A percentile compares a stretch with the other conserved stretches of the same genome.
These are phyloP conservation scores for Alouatta palliata DNA, from an alignment of 2,113 vertebrate species.

Conservation along the genomic window DNA sequence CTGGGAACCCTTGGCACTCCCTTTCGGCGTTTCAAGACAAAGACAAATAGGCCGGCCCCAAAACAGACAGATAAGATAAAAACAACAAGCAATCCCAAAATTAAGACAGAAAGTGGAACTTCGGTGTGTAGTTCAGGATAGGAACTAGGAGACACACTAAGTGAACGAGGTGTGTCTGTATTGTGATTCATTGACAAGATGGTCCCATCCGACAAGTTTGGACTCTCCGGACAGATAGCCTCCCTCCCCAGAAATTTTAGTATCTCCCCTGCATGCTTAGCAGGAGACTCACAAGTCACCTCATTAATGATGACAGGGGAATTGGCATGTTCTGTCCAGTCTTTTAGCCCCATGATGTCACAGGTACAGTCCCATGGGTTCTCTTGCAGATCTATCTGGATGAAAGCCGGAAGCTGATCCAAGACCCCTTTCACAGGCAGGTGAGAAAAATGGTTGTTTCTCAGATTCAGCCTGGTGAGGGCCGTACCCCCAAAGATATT, in stretches of 20 bases:
- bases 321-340: slow-evolving; percentile 96
- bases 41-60: slow-evolving; percentile 97
- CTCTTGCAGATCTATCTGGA: slow-evolving; percentile 98
- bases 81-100: slow-evolving; percentile 96
- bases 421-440: slow-evolving; percentile 95
- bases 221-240: slow-evolving; percentile 94
- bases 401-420: slow-evolving; percentile 97
- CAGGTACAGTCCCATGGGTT: slow-evolving; percentile 99
- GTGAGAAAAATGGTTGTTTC: slow-evolving; percentile 98
- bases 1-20: slow-evolving; percentile 90
- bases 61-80: slow-evolving; percentile 98
- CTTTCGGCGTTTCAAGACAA: slow-evolving; percentile 96
- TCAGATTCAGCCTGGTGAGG: slow-evolving; percentile 95
- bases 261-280: slow-evolving; percentile 93
- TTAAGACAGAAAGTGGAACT: slow-evolving; percentile 96
- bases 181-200: slow-evolving; percentile 87
- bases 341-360: slow-evolving; percentile 94
- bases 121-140: slow-evolving; percentile 91
- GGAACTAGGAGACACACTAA: slow-evolving; percentile 87
- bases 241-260: slow-evolving; percentile 95
- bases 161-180: slow-evolving; percentile 84
- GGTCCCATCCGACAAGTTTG: slow-evolving; percentile 85
- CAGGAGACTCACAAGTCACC: slow-evolving; percentile 96
- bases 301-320: slow-evolving; percentile 96
- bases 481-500: slow-evolving; percentile 94